Base-by-base conservation (phyloP, 2,797 vertebrate genomes). In the Mallotus villosus region DNA sequence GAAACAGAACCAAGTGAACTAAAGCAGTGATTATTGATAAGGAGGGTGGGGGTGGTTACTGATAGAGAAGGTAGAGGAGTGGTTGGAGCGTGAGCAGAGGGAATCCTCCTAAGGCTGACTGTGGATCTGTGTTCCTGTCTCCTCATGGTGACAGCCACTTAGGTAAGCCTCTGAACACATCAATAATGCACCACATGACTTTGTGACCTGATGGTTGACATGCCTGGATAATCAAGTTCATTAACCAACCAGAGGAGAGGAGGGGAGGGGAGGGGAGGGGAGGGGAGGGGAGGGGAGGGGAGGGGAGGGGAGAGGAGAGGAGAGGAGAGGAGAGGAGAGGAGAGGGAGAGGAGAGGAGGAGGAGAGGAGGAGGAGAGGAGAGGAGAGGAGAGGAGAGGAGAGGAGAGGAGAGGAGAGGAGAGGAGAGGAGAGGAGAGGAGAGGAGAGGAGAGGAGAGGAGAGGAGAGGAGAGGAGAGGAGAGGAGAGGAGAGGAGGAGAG, bases 171-270 rank as follows among this genome's bases (percentile, higher is more conserved):
- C 21, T 34, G 53, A 65, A 37, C 14, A 49, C 59, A 75, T 78
- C 72, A 68, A 34, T 68, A 24, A 63, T 41, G 37, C 21, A 78
- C 49, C 24, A 22, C 17, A 68, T 70, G 70, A 77, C 49, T 72
- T 58, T 11, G 22, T 65, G 60, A 69, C 32, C 58, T 34, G 63
- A 32, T 19, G 17, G 53, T 59, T 29, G 53, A 58, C 22, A 70
- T 63, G 68, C 46, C 0, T 3, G 37, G 27, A 16, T 65, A 62
- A 70, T 74, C 0, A 70, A 62, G 41, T 32, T 71, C 32, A 70
- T 69, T 58, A 65, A 55, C 55, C 62, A 57, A 71, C 34, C 22
- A 19, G 22, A 46, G 32, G 9, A 2, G 1, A 1, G 9, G 8
- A 6, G 34, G n/a, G 34, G 5, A 34, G 34, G 1, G 5, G 5